A percentile compares a stretch with the other conserved stretches of the same genome.
These are phyloP conservation scores for Thamnophis elegans DNA, from an alignment of 2,797 vertebrate species.

Conservation along the genomic window DNA sequence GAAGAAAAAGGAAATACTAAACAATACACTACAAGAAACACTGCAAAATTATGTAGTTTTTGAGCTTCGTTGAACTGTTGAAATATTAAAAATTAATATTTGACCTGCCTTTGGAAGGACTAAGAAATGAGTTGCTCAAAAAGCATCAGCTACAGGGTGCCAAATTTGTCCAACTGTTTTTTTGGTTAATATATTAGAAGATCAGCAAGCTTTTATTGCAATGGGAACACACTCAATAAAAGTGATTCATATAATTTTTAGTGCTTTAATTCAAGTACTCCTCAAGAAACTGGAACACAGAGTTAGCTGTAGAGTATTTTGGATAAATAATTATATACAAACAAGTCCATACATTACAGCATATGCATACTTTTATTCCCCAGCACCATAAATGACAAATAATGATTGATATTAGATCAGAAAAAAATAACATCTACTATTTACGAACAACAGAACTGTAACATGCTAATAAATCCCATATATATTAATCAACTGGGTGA, in stretches of 20 bases:
- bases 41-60: not conserved
- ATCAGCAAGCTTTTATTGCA: not conserved
- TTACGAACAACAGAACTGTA: not conserved
- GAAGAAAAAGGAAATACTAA: not conserved
- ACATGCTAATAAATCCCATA: not conserved
- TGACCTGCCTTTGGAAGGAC: not conserved
- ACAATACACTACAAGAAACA: not conserved
- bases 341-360: conserved; percentile 5
- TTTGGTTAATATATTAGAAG: not conserved
- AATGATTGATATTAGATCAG: not conserved
- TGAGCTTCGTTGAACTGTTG: not conserved
- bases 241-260: not conserved
- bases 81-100: not conserved
- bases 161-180: not conserved
- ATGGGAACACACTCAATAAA: conserved; percentile 8
- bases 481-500: not conserved
- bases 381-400: not conserved
- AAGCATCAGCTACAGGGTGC: not conserved
- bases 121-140: not conserved
- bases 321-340: conserved; percentile 7
- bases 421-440: not conserved
- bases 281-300: not conserved
- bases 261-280: not conserved
- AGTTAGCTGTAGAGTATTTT: conserved; percentile 1
- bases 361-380: not conserved